phyloP scores from a whole-genome alignment of 2,113 vertebrate species.

The Indicator indicator region DNA sequence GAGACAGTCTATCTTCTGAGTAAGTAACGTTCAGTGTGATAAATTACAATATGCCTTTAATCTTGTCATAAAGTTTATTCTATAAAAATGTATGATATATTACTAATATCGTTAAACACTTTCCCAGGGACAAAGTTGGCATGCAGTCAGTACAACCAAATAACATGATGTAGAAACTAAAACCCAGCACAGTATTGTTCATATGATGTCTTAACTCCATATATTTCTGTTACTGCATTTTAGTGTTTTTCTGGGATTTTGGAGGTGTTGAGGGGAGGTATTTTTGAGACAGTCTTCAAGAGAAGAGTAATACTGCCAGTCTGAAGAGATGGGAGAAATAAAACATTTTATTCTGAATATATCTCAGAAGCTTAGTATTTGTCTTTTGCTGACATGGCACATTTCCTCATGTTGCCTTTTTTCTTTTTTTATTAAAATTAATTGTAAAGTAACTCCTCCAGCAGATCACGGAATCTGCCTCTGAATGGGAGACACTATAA shows the following conservation, averaged over 20 bases:
- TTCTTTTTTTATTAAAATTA: not conserved
- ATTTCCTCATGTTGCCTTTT: not conserved
- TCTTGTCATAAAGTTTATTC: not conserved
- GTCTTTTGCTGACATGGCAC: not conserved
- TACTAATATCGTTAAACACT: not conserved
- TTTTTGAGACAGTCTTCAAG: not conserved
- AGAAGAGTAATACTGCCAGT: not conserved
- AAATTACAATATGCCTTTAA: not conserved
- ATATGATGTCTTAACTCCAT: not conserved
- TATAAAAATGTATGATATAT: not conserved
- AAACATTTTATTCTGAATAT: not conserved
- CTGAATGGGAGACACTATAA: not conserved
- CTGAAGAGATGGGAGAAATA: not conserved
- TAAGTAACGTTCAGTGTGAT: constrained; percentile 76
- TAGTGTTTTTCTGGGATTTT: not conserved
- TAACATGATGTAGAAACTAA: not conserved
- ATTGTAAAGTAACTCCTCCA: not conserved
- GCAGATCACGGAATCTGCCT: not conserved
- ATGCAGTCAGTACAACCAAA: not conserved
- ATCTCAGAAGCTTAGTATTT: not conserved
- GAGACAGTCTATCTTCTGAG: constrained; percentile 97
- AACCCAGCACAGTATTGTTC: not conserved
- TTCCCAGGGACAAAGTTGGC: not conserved
- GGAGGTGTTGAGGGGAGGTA: not conserved
- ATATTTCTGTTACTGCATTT: not conserved